Percentiles rank a stretch among this genome's conserved stretches.
Conservation (phyloP, 2,113 vertebrate species). For the Pan paniscus region DNA sequence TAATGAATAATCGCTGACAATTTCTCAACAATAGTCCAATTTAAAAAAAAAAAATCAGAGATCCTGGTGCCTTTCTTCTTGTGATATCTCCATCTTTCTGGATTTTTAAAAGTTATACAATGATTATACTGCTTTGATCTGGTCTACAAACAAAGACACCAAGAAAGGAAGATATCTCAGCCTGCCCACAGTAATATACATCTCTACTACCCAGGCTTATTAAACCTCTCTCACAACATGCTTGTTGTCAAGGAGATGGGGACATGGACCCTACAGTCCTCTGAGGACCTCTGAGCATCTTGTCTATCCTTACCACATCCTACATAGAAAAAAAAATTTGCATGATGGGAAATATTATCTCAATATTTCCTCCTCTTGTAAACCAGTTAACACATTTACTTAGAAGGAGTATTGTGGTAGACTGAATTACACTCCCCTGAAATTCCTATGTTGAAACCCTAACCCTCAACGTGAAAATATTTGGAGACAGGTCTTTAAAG, state of each 20-base stretch:
- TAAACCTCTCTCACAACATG: not conserved
- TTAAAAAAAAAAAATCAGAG: not conserved
- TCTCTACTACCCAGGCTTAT: not conserved
- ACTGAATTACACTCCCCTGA: not conserved
- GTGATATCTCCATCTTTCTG: not conserved
- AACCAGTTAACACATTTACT: not conserved
- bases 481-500: not conserved
- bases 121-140: not conserved
- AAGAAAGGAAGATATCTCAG: not conserved
- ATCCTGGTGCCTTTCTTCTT: not conserved
- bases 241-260: no score
- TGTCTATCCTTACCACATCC: not conserved
- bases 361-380: not conserved
- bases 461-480: not conserved
- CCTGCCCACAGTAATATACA: fast-evolving
- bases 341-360: not conserved
- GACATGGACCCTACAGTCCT: not conserved
- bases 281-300: not conserved
- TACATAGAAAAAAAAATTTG: not conserved
- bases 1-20: not conserved
- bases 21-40: not conserved
- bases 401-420: not conserved
- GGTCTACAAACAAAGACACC: not conserved
- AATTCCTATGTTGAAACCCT: not conserved
- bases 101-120: not conserved